phyloP scores from a whole-genome alignment of 1,140 invertebrate genomes.

The Drosophila quadrilineata region DNA sequence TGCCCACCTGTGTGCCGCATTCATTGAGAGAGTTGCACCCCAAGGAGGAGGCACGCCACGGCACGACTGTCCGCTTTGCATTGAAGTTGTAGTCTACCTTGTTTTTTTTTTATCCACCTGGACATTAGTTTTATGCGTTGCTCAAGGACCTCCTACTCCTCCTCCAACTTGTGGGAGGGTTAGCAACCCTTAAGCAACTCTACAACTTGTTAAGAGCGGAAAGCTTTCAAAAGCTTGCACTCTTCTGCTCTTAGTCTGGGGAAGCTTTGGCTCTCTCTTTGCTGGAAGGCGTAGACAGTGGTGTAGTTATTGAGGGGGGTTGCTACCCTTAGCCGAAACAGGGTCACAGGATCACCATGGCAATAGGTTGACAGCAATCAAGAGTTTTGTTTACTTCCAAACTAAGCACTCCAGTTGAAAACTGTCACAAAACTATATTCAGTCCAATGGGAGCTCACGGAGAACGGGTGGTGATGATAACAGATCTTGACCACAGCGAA shows the following conservation, averaged over 20 bases:
- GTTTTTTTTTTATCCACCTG: too few species aligned
- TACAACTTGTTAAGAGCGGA: background rate
- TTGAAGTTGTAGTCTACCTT: constrained; percentile 20
- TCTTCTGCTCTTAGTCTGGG: too few species aligned
- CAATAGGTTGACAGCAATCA: background rate
- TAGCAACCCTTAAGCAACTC: background rate
- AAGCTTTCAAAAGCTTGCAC: constrained; percentile 8
- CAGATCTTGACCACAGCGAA: constrained; percentile 68
- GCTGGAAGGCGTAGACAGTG: constrained; percentile 31
- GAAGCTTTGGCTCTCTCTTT: constrained; percentile 7
- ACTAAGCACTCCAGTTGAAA: constrained; percentile 24
- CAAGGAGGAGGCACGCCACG: constrained; percentile 27
- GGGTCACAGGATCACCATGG: constrained; percentile 10
- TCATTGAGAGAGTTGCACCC: constrained; percentile 41
- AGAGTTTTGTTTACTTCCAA: background rate
- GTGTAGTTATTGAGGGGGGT: constrained; percentile 3
- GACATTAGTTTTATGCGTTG: constrained; percentile 49
- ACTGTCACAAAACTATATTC: constrained; percentile 31
- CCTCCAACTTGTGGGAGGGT: background rate
- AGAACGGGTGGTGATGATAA: constrained; percentile 54
- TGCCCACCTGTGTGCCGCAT: constrained; percentile 6
- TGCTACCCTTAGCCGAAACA: constrained; percentile 21
- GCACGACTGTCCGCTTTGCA: too few species aligned
- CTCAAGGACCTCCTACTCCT: constrained; percentile 36
- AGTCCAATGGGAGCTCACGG: constrained; percentile 17